Base-by-base conservation (phyloP, 1,140 invertebrate species). In the Amphibalanus amphitrite region DNA sequence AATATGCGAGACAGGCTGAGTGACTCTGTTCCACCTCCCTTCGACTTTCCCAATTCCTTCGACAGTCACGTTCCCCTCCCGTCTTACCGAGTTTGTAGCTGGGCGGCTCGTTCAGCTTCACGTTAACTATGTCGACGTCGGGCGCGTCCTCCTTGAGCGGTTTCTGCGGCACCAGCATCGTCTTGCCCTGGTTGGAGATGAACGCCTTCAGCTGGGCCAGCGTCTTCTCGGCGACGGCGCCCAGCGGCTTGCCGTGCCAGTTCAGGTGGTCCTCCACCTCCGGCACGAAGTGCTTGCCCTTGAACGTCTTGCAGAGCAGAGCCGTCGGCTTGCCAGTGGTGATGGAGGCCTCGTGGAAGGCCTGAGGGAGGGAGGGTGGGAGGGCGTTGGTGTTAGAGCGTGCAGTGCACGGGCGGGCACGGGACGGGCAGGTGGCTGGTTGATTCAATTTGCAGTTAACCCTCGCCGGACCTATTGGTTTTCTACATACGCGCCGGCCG, bases 231-330 rank as follows among this genome's bases (percentile, higher is more conserved):
- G 88, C 86, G 76, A 94, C 90, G 40, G 85, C 86, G 1, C 93
- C 93, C 30, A 99, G 81, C 0, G 96, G 87, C 79, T 98, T 99
- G 65, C 97, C 97, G 79, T 99, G 97, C 95, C 95, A 99, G 79
- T 97, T 95, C 69, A 94, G 89, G 73, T 85, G 69, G 82, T 99
- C 91, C 81, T 97, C 95, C 78, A 99, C 93, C 38, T 86, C 84
- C 77, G 70, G 87, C 65, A 28, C 8, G 79, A 95, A 95, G 74
- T 89, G 87, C 78, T 88, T 92, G 8, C 97, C 97, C 82, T 99
- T 99, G 79, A 87, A 95, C 0, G 97, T 99, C 83, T 97, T 97
- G 29, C 93, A 93, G 69, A 99, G 81, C 59, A 99, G 85, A 69
- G 92, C 94, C 25, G 94, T 96, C 30, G 97, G 97, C 78, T 90